phyloP scores from a whole-genome alignment of 2,888 invertebrate genomes.

The Leptogaster cylindrica region DNA sequence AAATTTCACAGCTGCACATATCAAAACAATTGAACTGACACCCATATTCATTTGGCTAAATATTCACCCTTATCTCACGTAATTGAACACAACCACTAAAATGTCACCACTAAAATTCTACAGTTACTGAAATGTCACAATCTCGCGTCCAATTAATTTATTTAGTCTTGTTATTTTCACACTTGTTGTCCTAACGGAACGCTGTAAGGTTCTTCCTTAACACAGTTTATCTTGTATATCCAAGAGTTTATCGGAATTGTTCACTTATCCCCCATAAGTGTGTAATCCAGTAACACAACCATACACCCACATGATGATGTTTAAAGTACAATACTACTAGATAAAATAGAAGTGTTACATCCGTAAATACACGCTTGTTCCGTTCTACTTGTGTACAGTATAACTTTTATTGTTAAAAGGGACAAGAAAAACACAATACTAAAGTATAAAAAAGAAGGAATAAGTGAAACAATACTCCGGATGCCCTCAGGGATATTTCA shows the following conservation, averaged over 20 bases:
- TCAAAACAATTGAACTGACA: constrained; percentile 9
- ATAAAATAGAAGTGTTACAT: constrained; percentile 26
- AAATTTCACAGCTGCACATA: constrained; percentile 47
- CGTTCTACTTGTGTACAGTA: constrained; percentile 13
- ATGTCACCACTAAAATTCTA: neutral
- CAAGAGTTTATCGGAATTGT: constrained; percentile 46
- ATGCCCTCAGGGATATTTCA: constrained; percentile 42
- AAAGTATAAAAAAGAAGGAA: constrained; percentile 35
- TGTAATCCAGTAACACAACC: constrained; percentile 42
- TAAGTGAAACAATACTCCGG: constrained; percentile 43
- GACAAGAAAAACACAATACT: constrained; percentile 20
- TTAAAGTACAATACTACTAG: constrained; percentile 18
- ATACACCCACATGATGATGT: constrained; percentile 35
- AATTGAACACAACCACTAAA: constrained; percentile 1
- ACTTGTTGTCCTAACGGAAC: neutral
- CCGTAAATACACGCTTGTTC: constrained; percentile 20
- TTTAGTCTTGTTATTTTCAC: neutral
- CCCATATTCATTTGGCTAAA: constrained; percentile 26
- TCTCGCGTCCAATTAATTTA: constrained; percentile 21
- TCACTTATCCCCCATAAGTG: constrained; percentile 45
- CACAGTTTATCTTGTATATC: constrained; percentile 41
- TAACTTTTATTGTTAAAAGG: constrained; percentile 40
- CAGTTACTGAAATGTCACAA: too few species aligned
- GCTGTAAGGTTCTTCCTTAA: neutral
- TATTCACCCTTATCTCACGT: constrained; percentile 13